Evolutionary conservation across 2,888 invertebrate genomes (phyloP).

Genomic region (Dusona sp.): DNA sequence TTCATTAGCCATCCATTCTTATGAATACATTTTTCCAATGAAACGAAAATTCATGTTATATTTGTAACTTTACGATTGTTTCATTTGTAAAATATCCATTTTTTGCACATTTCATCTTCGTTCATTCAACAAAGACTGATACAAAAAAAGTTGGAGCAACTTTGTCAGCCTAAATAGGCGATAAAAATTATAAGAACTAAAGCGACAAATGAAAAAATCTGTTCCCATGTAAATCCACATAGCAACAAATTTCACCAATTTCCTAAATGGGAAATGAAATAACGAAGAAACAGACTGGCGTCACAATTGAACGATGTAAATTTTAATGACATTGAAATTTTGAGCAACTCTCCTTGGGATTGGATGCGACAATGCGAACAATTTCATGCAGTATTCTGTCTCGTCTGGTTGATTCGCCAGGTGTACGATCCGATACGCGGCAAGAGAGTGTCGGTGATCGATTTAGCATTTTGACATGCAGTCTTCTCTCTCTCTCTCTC

Average conservation of each 20-base stretch:
- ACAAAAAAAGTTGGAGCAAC: background rate
- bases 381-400: background rate
- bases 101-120: background rate
- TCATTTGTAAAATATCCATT: background rate
- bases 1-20: background rate
- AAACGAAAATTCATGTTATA: background rate
- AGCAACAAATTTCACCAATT: background rate
- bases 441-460: constrained; percentile 41
- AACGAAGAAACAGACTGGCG: background rate
- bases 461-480: constrained; percentile 46
- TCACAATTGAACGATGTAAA: background rate
- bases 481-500: too few species aligned
- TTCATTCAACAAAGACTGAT: background rate
- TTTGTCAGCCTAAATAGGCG: background rate
- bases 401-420: constrained; percentile 40
- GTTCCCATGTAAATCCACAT: background rate
- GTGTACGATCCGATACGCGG: constrained; percentile 1
- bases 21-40: background rate
- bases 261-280: background rate
- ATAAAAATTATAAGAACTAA: background rate
- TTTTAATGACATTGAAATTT: background rate
- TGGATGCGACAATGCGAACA: background rate
- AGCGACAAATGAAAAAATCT: background rate
- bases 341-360: background rate
- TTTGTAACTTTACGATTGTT: background rate